Evolutionary conservation across 2,888 invertebrate genomes (phyloP), one percentile per base, ranked within the genome.

Genomic region (Minunthozetes semirufus): DNA sequence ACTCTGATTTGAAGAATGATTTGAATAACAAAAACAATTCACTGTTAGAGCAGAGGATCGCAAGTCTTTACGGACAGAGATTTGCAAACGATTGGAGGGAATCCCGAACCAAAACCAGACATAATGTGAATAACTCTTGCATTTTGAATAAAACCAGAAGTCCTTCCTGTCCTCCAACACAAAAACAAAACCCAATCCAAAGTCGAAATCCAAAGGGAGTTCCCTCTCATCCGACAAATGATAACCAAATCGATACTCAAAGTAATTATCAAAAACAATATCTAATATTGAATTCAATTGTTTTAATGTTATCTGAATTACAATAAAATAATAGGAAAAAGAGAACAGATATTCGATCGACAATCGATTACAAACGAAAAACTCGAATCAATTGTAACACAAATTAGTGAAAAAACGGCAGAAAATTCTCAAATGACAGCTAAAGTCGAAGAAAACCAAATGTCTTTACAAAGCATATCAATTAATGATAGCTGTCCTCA

Each of bases 21-120:
- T n/a, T n/a, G n/a, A n/a, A n/a, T n/a, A 19, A 63, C 13, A 19
- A 17, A 59, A 86, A 86, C 78, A 86, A 86, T 78, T 86, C 93
- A 70, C 92, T 93, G 80, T 92, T 94, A 61, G 91, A 93, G 81
- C 93, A 93, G 81, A 87, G 93, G 63, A 93, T 94, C 0, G 94
- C 94, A 81, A 86, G 93, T 72, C 84, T 94, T 1, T 94, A 93
- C 81, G 94, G 94, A 0, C 92, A 76, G 68, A 72, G 75, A 38
- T 77, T 73, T 19, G 73, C 76, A 22, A 76, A 77, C 61, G 77
- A 75, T 56, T 75, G 78, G 74, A 78, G 76, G 72, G 63, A 78
- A 25, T 73, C 72, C 25, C 22, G 76, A 19, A 66, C 73, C 8
- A 76, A 74, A 72, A 50, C 50, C 15, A 73, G 22, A 75, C 27